Base-by-base conservation (phyloP, 2,113 vertebrate species). In the Toxotes jaculatrix region DNA sequence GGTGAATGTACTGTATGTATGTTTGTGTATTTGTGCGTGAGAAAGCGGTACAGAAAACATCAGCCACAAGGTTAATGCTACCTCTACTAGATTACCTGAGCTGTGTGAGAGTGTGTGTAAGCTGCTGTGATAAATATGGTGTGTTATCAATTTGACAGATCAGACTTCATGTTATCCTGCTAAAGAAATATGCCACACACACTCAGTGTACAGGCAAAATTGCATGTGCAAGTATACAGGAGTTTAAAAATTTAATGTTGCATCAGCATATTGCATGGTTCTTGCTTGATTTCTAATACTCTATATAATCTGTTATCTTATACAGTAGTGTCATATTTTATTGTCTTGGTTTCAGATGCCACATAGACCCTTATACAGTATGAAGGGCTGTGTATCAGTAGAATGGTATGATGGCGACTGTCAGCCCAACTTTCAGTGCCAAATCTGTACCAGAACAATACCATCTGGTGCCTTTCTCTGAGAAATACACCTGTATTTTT, bases 71-170 rank as follows among this genome's bases (percentile, higher is more conserved):
- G 72, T 85, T 80, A 87, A 84, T 79, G 75, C 51, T 73, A 34
- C 83, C 34, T 16, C 36, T 14, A 47, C 74, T 11, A 84, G 83
- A 89, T 88, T 86, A 80, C 70, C 64, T 82, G 42, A 40, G 23
- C 66, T 10, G 55, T 53, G 53, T 51, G 63, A 61, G 59, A 61
- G 59, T 60, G 60, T 72, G 74, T 66, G 78, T 51, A 23, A 42
- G 19, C 10, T 57, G 16, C 72, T 74, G 69, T 87, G 87, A 85
- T 83, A 74, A 85, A 91, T 91, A 75, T 43, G 60, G 64, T 82
- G 43, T 10, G 76, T 83, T 87, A 81, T 81, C 36, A 51, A 34
- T 53, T 23, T 85, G 87, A 87, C 84, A 83, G 67, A 83, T 79
- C 64, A 68, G 74, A 69, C 74, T 60, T 77, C 23, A 83, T 84